Conservation (phyloP, 2,113 vertebrate species). For the Lanius ludovicianus region DNA sequence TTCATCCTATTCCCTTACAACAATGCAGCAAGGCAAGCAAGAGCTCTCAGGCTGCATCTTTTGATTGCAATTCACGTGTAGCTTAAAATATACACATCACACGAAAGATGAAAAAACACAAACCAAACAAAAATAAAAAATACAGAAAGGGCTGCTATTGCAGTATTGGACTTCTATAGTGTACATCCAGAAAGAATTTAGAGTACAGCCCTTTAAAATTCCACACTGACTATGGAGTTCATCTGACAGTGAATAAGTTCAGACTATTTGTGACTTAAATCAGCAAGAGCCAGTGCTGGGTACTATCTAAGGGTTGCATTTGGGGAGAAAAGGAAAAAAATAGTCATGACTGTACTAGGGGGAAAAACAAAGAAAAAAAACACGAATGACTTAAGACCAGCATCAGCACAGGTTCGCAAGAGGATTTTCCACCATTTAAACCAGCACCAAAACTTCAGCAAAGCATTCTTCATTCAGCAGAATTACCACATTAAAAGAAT, state of each 20-base stretch:
- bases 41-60: neutral
- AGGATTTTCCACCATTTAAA: neutral
- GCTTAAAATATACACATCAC: neutral
- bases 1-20: neutral
- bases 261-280: neutral
- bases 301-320: neutral
- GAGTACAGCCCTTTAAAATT: neutral
- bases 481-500: rapidly evolving
- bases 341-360: neutral
- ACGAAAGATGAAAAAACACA: neutral
- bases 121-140: neutral
- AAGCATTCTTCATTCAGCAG: neutral
- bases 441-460: neutral
- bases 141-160: neutral
- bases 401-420: neutral
- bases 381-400: rapidly evolving
- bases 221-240: neutral
- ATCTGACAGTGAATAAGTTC: neutral
- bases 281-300: neutral
- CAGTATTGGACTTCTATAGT: rapidly evolving
- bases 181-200: neutral
- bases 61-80: rapidly evolving
- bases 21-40: neutral
- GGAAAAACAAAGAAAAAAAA: rapidly evolving
- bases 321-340: rapidly evolving